Conservation (phyloP, 2,797 vertebrate genomes). For the Thamnophis elegans region DNA sequence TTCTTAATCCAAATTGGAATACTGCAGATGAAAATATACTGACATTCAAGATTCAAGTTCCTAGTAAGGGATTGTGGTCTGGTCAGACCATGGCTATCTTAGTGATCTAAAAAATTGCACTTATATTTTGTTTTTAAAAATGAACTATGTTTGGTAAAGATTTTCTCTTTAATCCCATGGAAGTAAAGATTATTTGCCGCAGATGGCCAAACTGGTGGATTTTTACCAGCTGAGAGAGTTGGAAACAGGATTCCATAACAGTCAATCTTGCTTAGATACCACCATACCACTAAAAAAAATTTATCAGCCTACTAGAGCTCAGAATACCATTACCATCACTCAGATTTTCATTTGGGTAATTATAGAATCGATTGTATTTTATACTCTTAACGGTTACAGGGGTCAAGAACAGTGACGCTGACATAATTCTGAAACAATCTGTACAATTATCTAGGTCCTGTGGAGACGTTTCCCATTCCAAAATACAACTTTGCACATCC, state of each 20-base stretch:
- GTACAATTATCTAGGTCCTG: constrained; percentile 41
- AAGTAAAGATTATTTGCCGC: background rate
- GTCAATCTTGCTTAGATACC: background rate
- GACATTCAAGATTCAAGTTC: background rate
- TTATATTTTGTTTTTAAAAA: background rate
- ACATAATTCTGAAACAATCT: background rate
- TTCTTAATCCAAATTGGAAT: background rate
- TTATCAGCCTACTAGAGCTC: background rate
- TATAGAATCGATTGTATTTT: background rate
- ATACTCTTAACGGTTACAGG: background rate
- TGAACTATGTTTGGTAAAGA: background rate
- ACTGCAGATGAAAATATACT: background rate
- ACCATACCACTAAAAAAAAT: too few relatives aligned
- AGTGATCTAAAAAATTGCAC: background rate
- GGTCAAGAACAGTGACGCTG: background rate
- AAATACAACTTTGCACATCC: constrained; percentile 28
- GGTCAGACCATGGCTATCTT: background rate
- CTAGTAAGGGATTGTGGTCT: background rate
- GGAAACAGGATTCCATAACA: background rate
- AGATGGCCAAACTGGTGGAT: background rate
- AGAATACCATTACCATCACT: background rate
- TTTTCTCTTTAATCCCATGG: background rate
- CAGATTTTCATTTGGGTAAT: background rate
- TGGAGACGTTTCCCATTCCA: constrained; percentile 23
- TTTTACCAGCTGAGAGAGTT: background rate